A percentile compares a stretch with the other conserved stretches of the same genome.
phyloP scores from a whole-genome alignment of 2,797 vertebrate species.

The Crocidura indochinensis region DNA sequence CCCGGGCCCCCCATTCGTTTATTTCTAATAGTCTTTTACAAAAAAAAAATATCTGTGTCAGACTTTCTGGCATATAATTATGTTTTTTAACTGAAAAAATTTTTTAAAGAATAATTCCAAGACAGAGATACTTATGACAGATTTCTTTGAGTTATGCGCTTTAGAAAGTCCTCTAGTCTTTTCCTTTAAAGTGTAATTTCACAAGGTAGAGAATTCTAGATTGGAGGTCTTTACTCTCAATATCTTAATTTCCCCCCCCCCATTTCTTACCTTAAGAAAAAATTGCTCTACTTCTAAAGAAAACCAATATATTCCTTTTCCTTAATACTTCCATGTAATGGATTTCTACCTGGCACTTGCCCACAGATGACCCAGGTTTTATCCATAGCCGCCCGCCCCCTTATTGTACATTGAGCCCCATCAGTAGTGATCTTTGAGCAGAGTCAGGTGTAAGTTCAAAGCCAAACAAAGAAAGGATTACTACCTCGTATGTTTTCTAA shows the following conservation, averaged over 20 bases:
- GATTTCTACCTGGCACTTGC: too few species aligned
- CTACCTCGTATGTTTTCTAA: not conserved
- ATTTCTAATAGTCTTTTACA: not conserved
- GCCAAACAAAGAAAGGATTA: too few species aligned
- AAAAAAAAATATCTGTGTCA: not conserved
- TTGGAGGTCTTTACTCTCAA: not conserved
- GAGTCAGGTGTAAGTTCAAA: too few species aligned
- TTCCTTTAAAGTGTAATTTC: slow-evolving; percentile 14
- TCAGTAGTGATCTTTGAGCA: too few species aligned
- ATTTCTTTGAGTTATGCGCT: not conserved
- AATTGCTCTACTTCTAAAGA: not conserved
- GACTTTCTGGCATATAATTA: not conserved
- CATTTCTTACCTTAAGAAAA: not conserved
- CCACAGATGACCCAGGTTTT: too few species aligned
- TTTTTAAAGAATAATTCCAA: not conserved
- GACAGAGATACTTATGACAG: not conserved
- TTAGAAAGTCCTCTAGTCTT: not conserved
- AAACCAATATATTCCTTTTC: not conserved
- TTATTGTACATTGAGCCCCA: too few species aligned
- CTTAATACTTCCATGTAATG: not conserved
- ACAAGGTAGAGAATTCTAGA: not conserved
- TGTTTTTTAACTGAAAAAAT: not conserved
- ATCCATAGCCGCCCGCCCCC: too few species aligned
- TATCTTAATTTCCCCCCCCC: slow-evolving; percentile 8
- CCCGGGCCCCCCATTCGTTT: not conserved